Conservation (phyloP, 2,797 vertebrate genomes). For the Cercopithecus hamlyni region DNA sequence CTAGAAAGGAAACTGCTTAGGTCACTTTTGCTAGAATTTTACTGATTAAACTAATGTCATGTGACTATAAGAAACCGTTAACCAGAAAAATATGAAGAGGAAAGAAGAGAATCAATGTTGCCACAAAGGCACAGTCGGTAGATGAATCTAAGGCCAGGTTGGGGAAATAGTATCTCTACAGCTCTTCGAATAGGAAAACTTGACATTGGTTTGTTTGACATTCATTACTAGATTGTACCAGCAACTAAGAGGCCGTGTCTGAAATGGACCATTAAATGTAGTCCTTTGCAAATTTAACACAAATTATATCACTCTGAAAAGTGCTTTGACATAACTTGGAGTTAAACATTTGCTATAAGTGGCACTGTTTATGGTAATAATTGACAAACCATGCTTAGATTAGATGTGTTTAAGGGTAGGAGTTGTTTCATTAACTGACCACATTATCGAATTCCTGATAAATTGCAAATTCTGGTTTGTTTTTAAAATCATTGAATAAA, state of each 20-base stretch:
- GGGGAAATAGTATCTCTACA: not conserved
- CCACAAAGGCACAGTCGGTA: not conserved
- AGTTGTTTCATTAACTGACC: constrained; percentile 57
- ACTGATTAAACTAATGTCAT: not conserved
- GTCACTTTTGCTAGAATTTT: not conserved
- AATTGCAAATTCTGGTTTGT: constrained; percentile 40
- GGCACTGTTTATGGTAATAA: constrained; percentile 81
- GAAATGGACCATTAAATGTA: constrained; percentile 82
- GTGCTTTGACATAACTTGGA: constrained; percentile 77
- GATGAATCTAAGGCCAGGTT: not conserved
- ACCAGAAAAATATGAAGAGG: not conserved
- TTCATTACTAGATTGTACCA: constrained; percentile 81
- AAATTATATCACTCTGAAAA: constrained; percentile 83
- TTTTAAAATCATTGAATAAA: constrained; percentile 48
- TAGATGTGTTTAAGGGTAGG: not conserved
- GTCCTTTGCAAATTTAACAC: constrained; percentile 82
- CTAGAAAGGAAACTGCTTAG: not conserved
- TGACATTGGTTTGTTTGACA: constrained; percentile 77
- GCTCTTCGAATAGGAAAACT: constrained; percentile 61
- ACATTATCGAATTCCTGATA: constrained; percentile 50
- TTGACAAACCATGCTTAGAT: constrained; percentile 79
- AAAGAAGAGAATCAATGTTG: not conserved
- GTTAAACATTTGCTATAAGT: constrained; percentile 86
- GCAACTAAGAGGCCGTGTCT: constrained; percentile 72
- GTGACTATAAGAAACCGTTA: not conserved